Evolutionary conservation across 2,888 invertebrate species (phyloP).

Genomic region (Leptogaster cylindrica): DNA sequence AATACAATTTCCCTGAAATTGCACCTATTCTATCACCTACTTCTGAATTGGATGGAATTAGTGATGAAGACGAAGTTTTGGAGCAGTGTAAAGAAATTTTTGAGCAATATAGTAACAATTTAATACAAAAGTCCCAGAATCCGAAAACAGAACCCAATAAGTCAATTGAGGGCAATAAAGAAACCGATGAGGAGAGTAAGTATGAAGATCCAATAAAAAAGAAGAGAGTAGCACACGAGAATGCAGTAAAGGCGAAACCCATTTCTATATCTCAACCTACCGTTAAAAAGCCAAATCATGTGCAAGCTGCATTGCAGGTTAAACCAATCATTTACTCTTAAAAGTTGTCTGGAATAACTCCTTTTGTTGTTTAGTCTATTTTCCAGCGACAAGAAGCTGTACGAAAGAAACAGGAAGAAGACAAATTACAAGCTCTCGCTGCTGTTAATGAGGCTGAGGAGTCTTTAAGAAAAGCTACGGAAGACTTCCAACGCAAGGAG

Average conservation of each 20-base stretch:
- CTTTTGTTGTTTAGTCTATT: conserved; percentile 54
- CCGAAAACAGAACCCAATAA: background rate
- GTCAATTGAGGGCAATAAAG: background rate
- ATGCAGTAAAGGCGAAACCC: conserved; percentile 62
- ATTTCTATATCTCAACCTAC: conserved; percentile 57
- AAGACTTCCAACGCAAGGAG: conserved; percentile 49
- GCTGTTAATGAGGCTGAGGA: conserved; percentile 58
- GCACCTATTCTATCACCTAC: conserved; percentile 42
- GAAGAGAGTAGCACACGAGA: conserved; percentile 77
- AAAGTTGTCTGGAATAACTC: background rate
- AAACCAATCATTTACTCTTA: conserved; percentile 49
- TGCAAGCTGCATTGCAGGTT: conserved; percentile 67
- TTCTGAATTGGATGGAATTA: conserved; percentile 50
- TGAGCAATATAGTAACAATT: conserved; percentile 72
- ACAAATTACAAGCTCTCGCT: conserved; percentile 50
- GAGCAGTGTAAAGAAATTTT: conserved; percentile 87
- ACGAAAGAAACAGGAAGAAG: conserved; percentile 53
- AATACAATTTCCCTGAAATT: conserved; percentile 50
- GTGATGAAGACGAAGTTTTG: conserved; percentile 73
- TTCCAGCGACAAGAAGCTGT: conserved; percentile 56
- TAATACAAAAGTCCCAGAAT: too few relatives aligned
- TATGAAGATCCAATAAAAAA: conserved; percentile 60
- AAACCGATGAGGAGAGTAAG: conserved; percentile 60
- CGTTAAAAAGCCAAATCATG: conserved; percentile 64
- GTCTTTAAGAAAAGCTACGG: conserved; percentile 57